A percentile compares a stretch with the other conserved stretches of the same genome.
Conservation (phyloP, 1,140 invertebrate species). For the Mamestra configurata region DNA sequence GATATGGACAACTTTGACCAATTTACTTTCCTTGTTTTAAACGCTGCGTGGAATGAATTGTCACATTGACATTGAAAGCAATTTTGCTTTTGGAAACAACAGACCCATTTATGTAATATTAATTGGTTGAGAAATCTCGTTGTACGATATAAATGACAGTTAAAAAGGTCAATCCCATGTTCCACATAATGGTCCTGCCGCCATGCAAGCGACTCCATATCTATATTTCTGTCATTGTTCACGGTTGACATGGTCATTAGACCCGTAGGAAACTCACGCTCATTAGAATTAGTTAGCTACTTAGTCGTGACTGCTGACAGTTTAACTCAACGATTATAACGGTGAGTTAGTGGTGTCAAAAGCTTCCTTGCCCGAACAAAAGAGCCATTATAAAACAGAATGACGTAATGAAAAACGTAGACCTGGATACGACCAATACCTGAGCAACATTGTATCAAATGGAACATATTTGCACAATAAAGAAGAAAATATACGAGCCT, state of each 20-base stretch:
- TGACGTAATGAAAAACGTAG: constrained; percentile 21
- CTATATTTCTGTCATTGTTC: constrained; percentile 47
- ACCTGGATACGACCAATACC: background rate
- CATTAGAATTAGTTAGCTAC: constrained; percentile 56
- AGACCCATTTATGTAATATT: background rate
- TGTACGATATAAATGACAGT: background rate
- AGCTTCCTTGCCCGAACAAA: constrained; percentile 42
- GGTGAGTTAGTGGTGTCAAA: constrained; percentile 47
- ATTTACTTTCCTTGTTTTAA: constrained; percentile 6
- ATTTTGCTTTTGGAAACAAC: background rate
- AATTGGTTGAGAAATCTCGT: background rate
- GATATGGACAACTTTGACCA: background rate
- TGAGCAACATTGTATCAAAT: constrained; percentile 3
- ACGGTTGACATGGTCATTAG: constrained; percentile 50
- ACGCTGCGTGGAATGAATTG: background rate
- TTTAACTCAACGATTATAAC: constrained; percentile 45
- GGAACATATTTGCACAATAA: constrained; percentile 12
- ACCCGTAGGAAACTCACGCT: constrained; percentile 34
- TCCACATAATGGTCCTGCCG: background rate
- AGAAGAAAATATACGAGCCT: background rate
- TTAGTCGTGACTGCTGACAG: constrained; percentile 50
- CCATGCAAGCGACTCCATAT: constrained; percentile 3
- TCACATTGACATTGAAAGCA: constrained; percentile 16
- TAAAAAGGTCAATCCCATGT: background rate
- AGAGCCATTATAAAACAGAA: constrained; percentile 21